Evolutionary conservation across 2,888 invertebrate genomes (phyloP).

Genomic region (Drosophila cognata): DNA sequence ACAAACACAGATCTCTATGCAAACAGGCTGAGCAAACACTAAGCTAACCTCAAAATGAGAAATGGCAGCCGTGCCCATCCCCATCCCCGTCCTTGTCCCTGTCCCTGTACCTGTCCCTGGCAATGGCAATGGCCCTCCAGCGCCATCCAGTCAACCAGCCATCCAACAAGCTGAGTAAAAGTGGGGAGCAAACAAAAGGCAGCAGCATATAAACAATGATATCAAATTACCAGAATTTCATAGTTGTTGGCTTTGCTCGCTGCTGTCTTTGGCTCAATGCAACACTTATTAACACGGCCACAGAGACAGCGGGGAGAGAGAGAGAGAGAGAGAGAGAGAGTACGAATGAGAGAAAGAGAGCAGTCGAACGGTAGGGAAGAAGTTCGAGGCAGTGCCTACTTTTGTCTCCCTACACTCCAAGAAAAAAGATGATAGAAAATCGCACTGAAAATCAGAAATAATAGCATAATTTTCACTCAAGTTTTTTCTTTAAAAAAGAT

Average conservation of each 20-base stretch:
- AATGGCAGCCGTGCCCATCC: conserved; percentile 49
- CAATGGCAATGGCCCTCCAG: conserved; percentile 15
- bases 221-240: conserved; percentile 75
- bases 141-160: conserved; percentile 33
- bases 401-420: conserved; percentile 34
- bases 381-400: conserved; percentile 38
- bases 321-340: conserved; percentile 2
- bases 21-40: conserved; percentile 51
- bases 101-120: conserved; percentile 6
- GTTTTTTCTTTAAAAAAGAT: neutral
- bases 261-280: conserved; percentile 54
- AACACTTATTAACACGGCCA: conserved; percentile 76
- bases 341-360: neutral
- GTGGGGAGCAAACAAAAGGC: conserved; percentile 77
- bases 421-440: neutral
- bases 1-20: conserved; percentile 50
- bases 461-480: neutral
- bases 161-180: conserved; percentile 49
- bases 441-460: neutral
- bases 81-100: neutral
- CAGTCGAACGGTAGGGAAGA: neutral
- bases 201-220: conserved; percentile 79
- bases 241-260: conserved; percentile 62
- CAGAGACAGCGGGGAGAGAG: conserved; percentile 18
- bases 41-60: conserved; percentile 45